Base-by-base conservation (phyloP, 2,888 invertebrate genomes). In the Lasioglossum lativentre region DNA sequence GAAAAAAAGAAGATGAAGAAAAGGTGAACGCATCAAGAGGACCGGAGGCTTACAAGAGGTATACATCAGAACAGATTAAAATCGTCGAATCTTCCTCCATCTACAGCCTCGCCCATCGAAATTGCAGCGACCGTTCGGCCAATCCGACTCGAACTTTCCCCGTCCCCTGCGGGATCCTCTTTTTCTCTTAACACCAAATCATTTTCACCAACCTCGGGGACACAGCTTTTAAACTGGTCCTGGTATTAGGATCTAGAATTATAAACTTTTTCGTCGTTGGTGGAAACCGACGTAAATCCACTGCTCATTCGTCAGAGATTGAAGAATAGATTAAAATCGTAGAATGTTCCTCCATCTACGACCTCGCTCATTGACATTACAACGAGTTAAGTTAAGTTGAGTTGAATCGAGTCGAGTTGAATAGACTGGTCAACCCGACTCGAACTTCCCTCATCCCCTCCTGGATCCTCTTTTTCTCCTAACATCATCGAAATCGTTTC, bases 51-150 rank as follows among this genome's bases (percentile, higher is more conserved):
- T 90, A 87, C 82, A 34, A 85, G 88, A 80, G 84, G 76, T 82
- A 84, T 83, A 78, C 85, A 86, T 89, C 90, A 68, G 82, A 83
- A 89, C 89, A 92, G 91, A 91, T 91, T 91, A 91, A 91, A 91
- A 91, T 91, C 91, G 87, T 88, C 88, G 91, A 91, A 90, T 90
- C 90, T 89, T 85, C 85, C 75, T 90, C 85, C 85, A 73, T 78
- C 74, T 75, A 76, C 80, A 83, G 77, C 66, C 79, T 70, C 87
- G 81, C 77, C 82, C 88, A 81, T 79, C 85, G 89, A 85, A 85
- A 86, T 79, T 82, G 77, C 85, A 80, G 79, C 82, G 81, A 80
- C 81, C 82, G 79, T 77, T 52, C 71, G n/a, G 73, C 38, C 73
- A 74, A 78, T 75, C 75, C 63, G 70, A 68, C 85, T 68, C 83